A percentile compares a stretch with the other conserved stretches of the same genome.
Evolutionary conservation across 2,888 invertebrate species (phyloP).

Genomic region (Gymnosoma rotundatum): DNA sequence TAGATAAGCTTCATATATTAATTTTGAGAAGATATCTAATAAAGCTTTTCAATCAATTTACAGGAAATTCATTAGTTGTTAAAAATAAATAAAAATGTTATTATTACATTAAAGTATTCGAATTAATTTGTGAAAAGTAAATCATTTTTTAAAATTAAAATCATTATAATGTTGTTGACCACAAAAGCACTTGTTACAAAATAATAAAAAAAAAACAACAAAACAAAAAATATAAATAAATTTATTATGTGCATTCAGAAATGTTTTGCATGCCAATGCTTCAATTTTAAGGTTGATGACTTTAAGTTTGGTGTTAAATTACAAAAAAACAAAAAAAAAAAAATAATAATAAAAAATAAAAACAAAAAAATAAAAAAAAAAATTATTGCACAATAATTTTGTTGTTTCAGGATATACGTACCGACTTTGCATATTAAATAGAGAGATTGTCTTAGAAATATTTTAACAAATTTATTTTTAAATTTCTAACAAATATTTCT

Average conservation of each 20-base stretch:
- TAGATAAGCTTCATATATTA: no score
- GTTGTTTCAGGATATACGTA: not conserved
- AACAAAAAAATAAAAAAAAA: not conserved
- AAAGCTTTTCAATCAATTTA: not conserved
- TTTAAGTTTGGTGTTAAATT: conserved; percentile 35
- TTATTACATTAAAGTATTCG: not conserved
- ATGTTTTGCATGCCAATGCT: conserved; percentile 48
- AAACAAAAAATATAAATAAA: conserved; percentile 19
- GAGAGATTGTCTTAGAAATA: no score
- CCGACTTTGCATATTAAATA: no score
- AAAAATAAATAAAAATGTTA: not conserved
- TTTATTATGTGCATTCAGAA: conserved; percentile 19
- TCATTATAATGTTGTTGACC: conserved; percentile 26
- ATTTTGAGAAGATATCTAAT: no score
- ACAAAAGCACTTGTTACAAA: conserved; percentile 47
- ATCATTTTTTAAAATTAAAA: no score
- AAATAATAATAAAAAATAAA: not conserved
- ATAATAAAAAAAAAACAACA: not conserved
- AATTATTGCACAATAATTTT: conserved; percentile 6
- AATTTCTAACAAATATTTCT: no score
- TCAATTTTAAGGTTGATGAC: conserved; percentile 56
- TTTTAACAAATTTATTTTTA: no score
- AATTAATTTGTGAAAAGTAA: no score
- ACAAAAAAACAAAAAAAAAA: not conserved
- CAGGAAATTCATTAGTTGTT: not conserved